Base-by-base conservation (phyloP, 2,888 invertebrate genomes). In the Archips crataeganus region DNA sequence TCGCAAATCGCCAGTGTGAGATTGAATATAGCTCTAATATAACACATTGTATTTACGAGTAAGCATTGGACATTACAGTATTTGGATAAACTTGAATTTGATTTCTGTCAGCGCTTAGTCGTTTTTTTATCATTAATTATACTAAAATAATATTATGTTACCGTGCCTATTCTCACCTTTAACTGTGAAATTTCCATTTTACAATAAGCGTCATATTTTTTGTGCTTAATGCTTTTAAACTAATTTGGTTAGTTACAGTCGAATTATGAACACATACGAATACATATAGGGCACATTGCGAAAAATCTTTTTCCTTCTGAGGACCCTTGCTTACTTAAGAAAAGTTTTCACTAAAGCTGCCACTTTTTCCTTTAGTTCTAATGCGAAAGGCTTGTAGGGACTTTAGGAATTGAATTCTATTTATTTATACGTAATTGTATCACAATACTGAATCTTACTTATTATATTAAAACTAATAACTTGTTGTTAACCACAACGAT, bases 391-490 rank as follows among this genome's bases (percentile, higher is more conserved):
- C 36, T 0, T 15, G 4, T 62, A 23, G 15, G 39, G 5, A 42
- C 15, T 15, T 61, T 39, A 6, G 6, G 39, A 5, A 39, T 39
- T 39, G 39, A 15, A 5, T 60, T 3, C 8, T 61, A 61, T 15
- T 63, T 47, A 32, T 5, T 45, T 11, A 11, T 63, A 45, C 32
- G 45, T 15, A 63, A 47, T n/a, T 10, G 66, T 71, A 71, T 71
- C 71, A 71, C 61, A 71, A 61, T 66, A 23, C 10, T 66, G 32
- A 66, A 66, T 61, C 47, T 71, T 64, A 10, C 13, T 49, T 65
- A 39, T 65, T 65, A 64, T 36, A 47, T 65, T 59, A 6, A 59
- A 45, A 10, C 15, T 10, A 62, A 62, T 42, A 23, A 62, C 15
- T 42, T 62, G 39, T 23, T 23, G 23, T 23, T 23, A 23, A 23